Percentiles rank a stretch among this genome's conserved stretches.
These are phyloP conservation scores for Mirounga angustirostris DNA, from an alignment of 2,113 vertebrate genomes.

Conservation along the genomic window DNA sequence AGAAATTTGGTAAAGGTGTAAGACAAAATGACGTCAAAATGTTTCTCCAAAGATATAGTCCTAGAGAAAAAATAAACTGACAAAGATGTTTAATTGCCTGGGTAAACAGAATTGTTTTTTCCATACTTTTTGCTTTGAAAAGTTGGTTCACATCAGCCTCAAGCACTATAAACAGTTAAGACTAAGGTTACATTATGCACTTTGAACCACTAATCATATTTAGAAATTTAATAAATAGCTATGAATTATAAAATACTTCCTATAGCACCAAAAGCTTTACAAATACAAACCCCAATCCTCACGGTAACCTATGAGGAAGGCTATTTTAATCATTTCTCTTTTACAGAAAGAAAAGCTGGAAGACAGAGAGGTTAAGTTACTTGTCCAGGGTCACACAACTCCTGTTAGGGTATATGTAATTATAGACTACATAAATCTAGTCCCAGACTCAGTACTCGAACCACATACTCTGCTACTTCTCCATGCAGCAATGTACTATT, in stretches of 20 bases:
- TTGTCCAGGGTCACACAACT: not conserved
- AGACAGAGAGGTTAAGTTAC: not conserved
- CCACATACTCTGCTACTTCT: not conserved
- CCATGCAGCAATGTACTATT: not conserved
- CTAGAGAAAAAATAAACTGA: slow-evolving; percentile 28
- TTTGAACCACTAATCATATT: not conserved
- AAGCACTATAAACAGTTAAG: slow-evolving; percentile 36
- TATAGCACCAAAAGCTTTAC: not conserved
- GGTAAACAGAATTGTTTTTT: not conserved
- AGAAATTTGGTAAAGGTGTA: not conserved
- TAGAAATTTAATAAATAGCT: slow-evolving; percentile 43
- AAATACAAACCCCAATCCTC: not conserved
- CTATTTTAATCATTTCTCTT: not conserved
- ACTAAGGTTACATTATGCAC: not conserved
- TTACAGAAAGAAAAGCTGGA: not conserved
- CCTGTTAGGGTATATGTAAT: not conserved
- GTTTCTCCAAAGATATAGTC: not conserved
- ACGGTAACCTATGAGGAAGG: not conserved
- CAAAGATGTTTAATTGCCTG: not conserved
- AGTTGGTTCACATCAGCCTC: not conserved
- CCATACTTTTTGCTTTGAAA: slow-evolving; percentile 10
- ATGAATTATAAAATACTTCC: slow-evolving; percentile 19
- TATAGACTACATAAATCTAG: not conserved
- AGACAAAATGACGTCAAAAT: not conserved
- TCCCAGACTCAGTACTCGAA: not conserved